Percentiles rank a stretch among this genome's conserved stretches.
Evolutionary conservation across 2,797 vertebrate species (phyloP).

Genomic region (Chromis chromis): DNA sequence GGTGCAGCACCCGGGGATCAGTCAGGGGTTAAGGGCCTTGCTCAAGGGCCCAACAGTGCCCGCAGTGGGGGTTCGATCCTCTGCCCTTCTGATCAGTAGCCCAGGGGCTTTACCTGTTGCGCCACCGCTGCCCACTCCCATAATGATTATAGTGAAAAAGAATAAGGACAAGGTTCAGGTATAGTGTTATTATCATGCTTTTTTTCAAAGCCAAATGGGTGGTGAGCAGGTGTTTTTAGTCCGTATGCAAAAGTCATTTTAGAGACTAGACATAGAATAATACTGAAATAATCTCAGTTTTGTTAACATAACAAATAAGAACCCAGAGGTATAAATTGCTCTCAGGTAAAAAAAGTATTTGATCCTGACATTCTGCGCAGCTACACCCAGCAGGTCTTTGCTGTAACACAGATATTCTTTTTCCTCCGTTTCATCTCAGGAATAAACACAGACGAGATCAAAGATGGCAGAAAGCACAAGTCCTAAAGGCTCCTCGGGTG

Average conservation of each 20-base stretch:
- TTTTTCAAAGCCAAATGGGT: background rate
- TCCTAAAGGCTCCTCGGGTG: constrained; percentile 85
- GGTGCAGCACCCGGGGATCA: no score
- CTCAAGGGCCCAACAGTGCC: no score
- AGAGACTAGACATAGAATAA: background rate
- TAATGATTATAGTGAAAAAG: background rate
- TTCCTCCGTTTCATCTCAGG: constrained; percentile 38
- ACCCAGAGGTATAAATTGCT: background rate
- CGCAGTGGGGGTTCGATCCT: no score
- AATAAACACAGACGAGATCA: constrained; percentile 25
- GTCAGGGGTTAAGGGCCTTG: no score
- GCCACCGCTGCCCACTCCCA: no score
- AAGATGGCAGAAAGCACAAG: constrained; percentile 73
- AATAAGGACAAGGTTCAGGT: background rate
- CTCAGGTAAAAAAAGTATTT: background rate
- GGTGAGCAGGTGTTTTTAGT: background rate
- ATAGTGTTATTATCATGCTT: no score
- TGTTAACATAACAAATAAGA: background rate
- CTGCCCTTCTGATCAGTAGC: no score
- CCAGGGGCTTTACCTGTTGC: no score
- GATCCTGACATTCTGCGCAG: background rate
- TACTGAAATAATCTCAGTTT: background rate
- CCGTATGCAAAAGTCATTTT: background rate
- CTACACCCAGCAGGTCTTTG: no score
- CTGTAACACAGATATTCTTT: background rate